These are phyloP conservation scores for Remorina albescens DNA, from an alignment of 2,797 vertebrate genomes.

Conservation along the genomic window DNA sequence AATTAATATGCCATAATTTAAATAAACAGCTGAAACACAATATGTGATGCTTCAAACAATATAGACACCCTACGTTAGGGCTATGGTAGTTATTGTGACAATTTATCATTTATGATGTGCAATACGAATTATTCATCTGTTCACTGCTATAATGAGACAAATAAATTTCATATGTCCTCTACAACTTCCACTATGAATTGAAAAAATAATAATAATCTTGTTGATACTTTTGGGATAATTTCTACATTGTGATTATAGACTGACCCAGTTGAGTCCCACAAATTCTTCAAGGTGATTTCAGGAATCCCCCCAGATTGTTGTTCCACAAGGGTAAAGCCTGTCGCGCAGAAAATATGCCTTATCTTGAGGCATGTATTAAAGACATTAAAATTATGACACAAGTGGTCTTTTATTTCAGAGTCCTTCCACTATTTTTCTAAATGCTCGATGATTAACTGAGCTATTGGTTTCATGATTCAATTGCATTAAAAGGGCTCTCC, in stretches of 20 bases:
- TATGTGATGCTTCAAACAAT: background rate
- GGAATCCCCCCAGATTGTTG: slow-evolving; percentile 36
- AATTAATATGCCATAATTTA: background rate
- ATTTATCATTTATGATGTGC: slow-evolving; percentile 1
- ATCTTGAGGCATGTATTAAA: slow-evolving; percentile 45
- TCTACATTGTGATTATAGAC: slow-evolving; percentile 39
- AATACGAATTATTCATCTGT: slow-evolving; percentile 41
- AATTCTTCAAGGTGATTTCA: slow-evolving; percentile 33
- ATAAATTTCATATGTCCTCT: slow-evolving; percentile 15
- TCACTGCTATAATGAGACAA: slow-evolving; percentile 41
- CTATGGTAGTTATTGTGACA: background rate
- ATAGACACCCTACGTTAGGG: background rate
- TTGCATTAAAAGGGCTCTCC: slow-evolving; percentile 12
- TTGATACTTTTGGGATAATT: slow-evolving; percentile 34
- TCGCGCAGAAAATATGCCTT: slow-evolving; percentile 22
- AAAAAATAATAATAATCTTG: slow-evolving; percentile 30
- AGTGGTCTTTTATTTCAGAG: slow-evolving; percentile 28
- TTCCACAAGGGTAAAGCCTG: slow-evolving; percentile 43
- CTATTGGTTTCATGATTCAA: slow-evolving; percentile 15
- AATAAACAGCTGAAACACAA: background rate
- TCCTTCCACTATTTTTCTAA: slow-evolving; percentile 13
- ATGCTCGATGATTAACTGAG: slow-evolving; percentile 10
- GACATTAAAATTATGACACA: slow-evolving; percentile 21
- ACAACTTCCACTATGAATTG: slow-evolving; percentile 47
- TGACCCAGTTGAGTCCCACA: slow-evolving; percentile 58